phyloP scores from a whole-genome alignment of 1,140 invertebrate species.

The Limonius californicus region DNA sequence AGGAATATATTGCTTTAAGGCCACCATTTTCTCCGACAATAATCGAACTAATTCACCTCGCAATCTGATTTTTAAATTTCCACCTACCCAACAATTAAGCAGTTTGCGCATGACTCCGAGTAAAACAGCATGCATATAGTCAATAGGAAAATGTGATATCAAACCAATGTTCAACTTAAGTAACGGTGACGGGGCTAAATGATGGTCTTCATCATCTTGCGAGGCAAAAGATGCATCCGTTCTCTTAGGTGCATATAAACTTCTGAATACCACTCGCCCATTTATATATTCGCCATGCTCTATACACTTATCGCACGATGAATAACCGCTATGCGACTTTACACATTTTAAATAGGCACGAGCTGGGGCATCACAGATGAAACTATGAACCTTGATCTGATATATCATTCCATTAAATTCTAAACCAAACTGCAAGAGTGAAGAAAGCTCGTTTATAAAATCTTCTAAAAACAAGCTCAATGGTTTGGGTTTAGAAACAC shows the following conservation, averaged over 20 bases:
- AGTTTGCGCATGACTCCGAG: conserved; percentile 46
- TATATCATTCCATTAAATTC: conserved; percentile 16
- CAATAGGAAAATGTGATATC: conserved; percentile 37
- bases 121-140: conserved; percentile 48
- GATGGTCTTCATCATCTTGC: conserved; percentile 25
- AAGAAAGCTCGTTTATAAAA: conserved; percentile 4
- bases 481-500: background rate
- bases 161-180: conserved; percentile 28
- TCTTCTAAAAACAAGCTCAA: conserved; percentile 1
- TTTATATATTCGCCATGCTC: conserved; percentile 15
- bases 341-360: conserved; percentile 20
- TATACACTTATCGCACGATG: conserved; percentile 25
- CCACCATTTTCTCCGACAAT: background rate
- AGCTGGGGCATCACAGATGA: conserved; percentile 29
- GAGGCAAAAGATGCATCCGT: conserved; percentile 28
- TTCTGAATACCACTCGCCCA: no score
- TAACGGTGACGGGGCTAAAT: conserved; percentile 24
- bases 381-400: conserved; percentile 18
- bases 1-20: conserved; percentile 7
- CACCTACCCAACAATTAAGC: conserved; percentile 35
- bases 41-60: background rate
- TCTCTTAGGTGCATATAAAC: conserved; percentile 15
- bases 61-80: conserved; percentile 14
- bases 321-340: conserved; percentile 24
- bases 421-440: conserved; percentile 10